Percentiles rank a stretch among this genome's conserved stretches.
These are phyloP conservation scores for Metellina segmentata DNA, from an alignment of 2,888 invertebrate genomes.

Conservation along the genomic window DNA sequence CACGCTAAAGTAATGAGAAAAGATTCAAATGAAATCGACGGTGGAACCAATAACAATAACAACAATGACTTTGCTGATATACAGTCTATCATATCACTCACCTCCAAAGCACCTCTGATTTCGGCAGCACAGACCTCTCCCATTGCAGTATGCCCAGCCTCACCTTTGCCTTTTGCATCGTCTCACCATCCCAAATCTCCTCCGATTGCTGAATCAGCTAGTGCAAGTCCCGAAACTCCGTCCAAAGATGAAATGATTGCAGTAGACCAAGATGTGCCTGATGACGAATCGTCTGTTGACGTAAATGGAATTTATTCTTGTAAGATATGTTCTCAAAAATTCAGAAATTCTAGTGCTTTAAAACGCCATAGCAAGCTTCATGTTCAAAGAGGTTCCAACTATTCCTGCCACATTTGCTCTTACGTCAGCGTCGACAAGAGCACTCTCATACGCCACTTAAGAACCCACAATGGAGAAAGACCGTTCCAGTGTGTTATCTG, in stretches of 20 bases:
- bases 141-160: conserved; percentile 51
- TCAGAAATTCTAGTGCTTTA: conserved; percentile 92
- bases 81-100: conserved; percentile 70
- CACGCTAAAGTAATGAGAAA: conserved; percentile 76
- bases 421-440: conserved; percentile 94
- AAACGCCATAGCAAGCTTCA: conserved; percentile 90
- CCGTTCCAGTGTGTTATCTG: conserved; percentile 97
- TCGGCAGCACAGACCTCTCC: conserved; percentile 63
- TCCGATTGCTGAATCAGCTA: conserved; percentile 64
- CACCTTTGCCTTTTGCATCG: conserved; percentile 9
- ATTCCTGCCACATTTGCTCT: conserved; percentile 95
- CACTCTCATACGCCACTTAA: conserved; percentile 93
- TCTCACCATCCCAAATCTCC: conserved; percentile 57
- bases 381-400: conserved; percentile 82
- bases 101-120: conserved; percentile 68
- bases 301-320: conserved; percentile 82
- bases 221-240: conserved; percentile 73
- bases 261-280: conserved; percentile 53
- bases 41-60: conserved; percentile 19
- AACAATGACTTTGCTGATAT: conserved; percentile 89
- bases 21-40: conserved; percentile 1
- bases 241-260: conserved; percentile 59
- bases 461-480: conserved; percentile 96
- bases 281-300: conserved; percentile 11
- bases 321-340: conserved; percentile 91